Percentiles rank a stretch among this genome's conserved stretches.
Conservation (phyloP, 2,888 invertebrate species). For the Auanema freiburgensis region DNA sequence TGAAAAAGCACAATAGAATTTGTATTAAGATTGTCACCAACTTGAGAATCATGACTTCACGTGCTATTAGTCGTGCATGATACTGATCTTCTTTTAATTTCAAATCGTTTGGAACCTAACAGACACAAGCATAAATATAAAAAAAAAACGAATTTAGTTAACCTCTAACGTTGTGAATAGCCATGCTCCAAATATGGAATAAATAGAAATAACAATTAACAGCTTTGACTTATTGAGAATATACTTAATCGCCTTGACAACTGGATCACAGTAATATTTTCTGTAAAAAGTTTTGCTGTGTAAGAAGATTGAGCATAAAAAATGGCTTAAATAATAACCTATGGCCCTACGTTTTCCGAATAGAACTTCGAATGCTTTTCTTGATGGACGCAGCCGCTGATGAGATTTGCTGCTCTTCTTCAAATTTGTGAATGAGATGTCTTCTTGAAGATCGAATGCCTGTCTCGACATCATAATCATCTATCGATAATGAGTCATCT, state of each 20-base stretch:
- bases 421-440: slow-evolving; percentile 37
- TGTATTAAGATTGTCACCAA: slow-evolving; percentile 22
- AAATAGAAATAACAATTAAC: slow-evolving; percentile 50
- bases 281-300: slow-evolving; percentile 19
- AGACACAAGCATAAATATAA: no score
- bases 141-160: not conserved
- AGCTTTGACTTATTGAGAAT: slow-evolving; percentile 33
- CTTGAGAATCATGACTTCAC: slow-evolving; percentile 59
- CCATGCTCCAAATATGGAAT: slow-evolving; percentile 57
- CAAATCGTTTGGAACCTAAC: slow-evolving; percentile 48
- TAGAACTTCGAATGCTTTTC: slow-evolving; percentile 32
- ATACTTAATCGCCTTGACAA: slow-evolving; percentile 26
- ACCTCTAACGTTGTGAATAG: slow-evolving; percentile 59
- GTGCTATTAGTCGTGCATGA: slow-evolving; percentile 53
- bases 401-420: slow-evolving; percentile 31
- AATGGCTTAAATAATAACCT: not conserved
- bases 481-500: slow-evolving; percentile 13
- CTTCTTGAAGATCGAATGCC: slow-evolving; percentile 23
- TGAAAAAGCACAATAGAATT: slow-evolving; percentile 17
- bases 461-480: slow-evolving; percentile 20
- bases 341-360: slow-evolving; percentile 29
- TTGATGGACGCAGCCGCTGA: slow-evolving; percentile 27
- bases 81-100: slow-evolving; percentile 45
- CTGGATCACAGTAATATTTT: slow-evolving; percentile 30
- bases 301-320: not conserved